Evolutionary conservation across 2,888 invertebrate genomes (phyloP), one percentile per base, ranked within the genome.

Genomic region (Nephrotoma appendiculata): DNA sequence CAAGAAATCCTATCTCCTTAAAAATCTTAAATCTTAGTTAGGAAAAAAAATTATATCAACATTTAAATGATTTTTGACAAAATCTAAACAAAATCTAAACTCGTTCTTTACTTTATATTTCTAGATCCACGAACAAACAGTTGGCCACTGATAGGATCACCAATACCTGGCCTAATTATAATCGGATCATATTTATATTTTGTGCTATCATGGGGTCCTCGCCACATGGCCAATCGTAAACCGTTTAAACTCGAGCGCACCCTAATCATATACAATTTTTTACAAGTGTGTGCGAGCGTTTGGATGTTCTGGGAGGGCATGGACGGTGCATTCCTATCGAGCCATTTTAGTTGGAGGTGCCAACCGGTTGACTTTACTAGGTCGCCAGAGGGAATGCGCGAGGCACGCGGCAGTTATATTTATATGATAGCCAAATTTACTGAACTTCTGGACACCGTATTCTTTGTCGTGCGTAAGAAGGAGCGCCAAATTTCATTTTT

Each of bases 391-490:
- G 97, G 97, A 12, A 91, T 97, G 88, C 93, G 97, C 92, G 98
- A 98, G 90, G 95, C 92, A 0, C 93, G 94, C 89, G 95, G 95
- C 6, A 96, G 96, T 85, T 97, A 97, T 93, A 93, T 95, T 89
- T 98, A 98, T 90, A 97, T 96, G 91, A 91, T 98, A 89, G 96
- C 97, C 87, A 98, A 98, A 92, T 95, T 98, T 88, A 95, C 96
- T 0, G 98, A 98, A 91, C 94, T 98, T 4, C 93, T 98, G 86
- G 98, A 98, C 90, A 98, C 98, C 0, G 95, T 98, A 41, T 98
- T 98, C 93, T 98, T 98, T 92, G 96, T 98, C 19, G 93, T 98
- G 89, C 94, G 98, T 86, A 98, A 98, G 92, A 98, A 98, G 90
- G 95, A 96, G 88, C 94, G 94, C 6, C 98, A 98, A 92, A 95